phyloP scores from a whole-genome alignment of 2,888 invertebrate species.

The Campaea margaritaria region DNA sequence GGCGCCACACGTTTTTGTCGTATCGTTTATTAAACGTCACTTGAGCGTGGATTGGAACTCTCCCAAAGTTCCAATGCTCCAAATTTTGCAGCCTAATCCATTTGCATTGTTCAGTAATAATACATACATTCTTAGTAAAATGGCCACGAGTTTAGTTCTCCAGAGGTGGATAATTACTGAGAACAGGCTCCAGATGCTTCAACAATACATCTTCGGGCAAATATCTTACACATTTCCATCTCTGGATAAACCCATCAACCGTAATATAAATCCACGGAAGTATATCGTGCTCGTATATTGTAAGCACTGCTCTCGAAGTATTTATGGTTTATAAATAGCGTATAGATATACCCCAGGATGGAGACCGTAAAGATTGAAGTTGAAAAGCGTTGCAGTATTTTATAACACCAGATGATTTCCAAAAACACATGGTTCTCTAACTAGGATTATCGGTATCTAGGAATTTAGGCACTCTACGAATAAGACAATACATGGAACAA shows the following conservation, averaged over 20 bases:
- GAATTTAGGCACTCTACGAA: no score
- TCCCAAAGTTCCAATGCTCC: no score
- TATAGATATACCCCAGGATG: conserved; percentile 27
- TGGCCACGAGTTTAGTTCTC: not conserved
- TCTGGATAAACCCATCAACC: conserved; percentile 5
- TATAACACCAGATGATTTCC: no score
- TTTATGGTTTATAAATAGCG: conserved; percentile 36
- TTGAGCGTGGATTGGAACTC: no score
- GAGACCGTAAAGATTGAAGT: conserved; percentile 6
- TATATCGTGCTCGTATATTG: conserved; percentile 25
- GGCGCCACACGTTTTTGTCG: no score
- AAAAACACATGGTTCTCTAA: no score
- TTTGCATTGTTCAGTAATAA: no score
- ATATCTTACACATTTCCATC: conserved; percentile 1
- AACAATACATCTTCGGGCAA: not conserved
- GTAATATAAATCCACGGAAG: conserved; percentile 20
- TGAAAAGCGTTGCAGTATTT: not conserved
- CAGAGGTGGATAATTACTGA: not conserved
- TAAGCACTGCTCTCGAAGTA: conserved; percentile 27
- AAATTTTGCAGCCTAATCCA: no score
- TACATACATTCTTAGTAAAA: not conserved
- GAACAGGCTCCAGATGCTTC: not conserved
- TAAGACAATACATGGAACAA: no score
- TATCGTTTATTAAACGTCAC: no score
- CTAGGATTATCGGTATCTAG: no score